A percentile compares a stretch with the other conserved stretches of the same genome.
These are phyloP conservation scores for Thelaira solivaga DNA, from an alignment of 2,888 invertebrate genomes.

Conservation along the genomic window DNA sequence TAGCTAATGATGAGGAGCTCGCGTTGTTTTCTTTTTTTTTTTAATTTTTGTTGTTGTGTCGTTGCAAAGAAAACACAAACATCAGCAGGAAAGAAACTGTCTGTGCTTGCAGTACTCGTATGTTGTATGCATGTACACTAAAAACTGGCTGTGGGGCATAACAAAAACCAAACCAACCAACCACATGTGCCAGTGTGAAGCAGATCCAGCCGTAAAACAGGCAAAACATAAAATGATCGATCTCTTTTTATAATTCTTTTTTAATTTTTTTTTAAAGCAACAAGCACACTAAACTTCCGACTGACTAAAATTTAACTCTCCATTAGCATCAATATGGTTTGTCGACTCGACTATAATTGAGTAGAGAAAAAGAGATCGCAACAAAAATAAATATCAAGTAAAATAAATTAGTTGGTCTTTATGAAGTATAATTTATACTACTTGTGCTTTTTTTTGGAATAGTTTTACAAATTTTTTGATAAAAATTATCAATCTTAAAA, in stretches of 20 bases:
- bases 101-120: slow-evolving; percentile 27
- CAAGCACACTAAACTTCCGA: slow-evolving; percentile 39
- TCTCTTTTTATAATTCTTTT: slow-evolving; percentile 46
- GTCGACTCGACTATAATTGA: background rate
- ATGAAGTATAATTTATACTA: background rate
- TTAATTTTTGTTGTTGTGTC: no score
- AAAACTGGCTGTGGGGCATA: slow-evolving; percentile 35
- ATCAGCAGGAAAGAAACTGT: slow-evolving; percentile 48
- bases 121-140: slow-evolving; percentile 36
- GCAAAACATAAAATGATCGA: slow-evolving; percentile 57
- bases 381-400: background rate
- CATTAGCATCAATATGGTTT: slow-evolving; percentile 6
- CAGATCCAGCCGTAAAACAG: slow-evolving; percentile 37
- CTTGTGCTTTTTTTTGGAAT: no score
- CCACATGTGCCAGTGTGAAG: slow-evolving; percentile 37
- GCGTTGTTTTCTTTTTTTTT: slow-evolving; percentile 19
- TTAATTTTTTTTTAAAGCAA: background rate
- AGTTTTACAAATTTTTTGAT: no score
- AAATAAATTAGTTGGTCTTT: background rate
- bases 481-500: no score
- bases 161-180: slow-evolving; percentile 18
- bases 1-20: slow-evolving; percentile 57
- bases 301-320: slow-evolving; percentile 32
- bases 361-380: slow-evolving; percentile 17
- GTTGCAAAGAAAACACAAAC: slow-evolving; percentile 24